Evolutionary conservation across 1,140 invertebrate genomes (phyloP).

Genomic region (Aculops lycopersici): DNA sequence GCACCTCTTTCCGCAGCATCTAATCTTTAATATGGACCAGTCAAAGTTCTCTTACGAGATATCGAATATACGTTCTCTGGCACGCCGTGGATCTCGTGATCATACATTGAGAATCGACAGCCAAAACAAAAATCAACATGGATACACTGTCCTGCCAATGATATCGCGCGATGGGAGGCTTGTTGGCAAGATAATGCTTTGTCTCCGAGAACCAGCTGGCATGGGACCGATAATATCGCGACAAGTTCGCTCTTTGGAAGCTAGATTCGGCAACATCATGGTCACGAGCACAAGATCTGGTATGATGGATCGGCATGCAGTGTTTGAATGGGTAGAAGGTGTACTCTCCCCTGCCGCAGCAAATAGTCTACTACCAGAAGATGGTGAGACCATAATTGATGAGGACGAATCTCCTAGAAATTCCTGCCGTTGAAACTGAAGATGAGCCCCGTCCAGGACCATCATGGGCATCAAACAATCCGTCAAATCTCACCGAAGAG

Average conservation of each 20-base stretch:
- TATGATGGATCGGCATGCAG: background rate
- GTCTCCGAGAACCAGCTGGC: slow-evolving; percentile 1
- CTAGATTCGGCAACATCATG: background rate
- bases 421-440: background rate
- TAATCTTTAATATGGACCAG: too few relatives aligned
- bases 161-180: background rate
- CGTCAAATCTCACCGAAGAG: background rate
- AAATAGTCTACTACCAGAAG: background rate
- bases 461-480: background rate
- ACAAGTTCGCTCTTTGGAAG: background rate
- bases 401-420: background rate
- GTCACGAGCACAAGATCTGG: background rate
- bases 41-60: too few relatives aligned
- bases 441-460: background rate
- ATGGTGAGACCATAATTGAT: too few relatives aligned
- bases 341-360: background rate
- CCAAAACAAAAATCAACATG: background rate
- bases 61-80: too few relatives aligned
- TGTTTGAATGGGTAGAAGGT: background rate
- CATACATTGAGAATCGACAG: too few relatives aligned
- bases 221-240: background rate
- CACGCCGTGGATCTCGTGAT: too few relatives aligned
- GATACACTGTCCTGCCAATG: slow-evolving; percentile 3
- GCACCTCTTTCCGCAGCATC: too few relatives aligned
- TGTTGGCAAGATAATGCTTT: background rate